Conservation (phyloP, 1,140 invertebrate species). For the Drosophila bocqueti region DNA sequence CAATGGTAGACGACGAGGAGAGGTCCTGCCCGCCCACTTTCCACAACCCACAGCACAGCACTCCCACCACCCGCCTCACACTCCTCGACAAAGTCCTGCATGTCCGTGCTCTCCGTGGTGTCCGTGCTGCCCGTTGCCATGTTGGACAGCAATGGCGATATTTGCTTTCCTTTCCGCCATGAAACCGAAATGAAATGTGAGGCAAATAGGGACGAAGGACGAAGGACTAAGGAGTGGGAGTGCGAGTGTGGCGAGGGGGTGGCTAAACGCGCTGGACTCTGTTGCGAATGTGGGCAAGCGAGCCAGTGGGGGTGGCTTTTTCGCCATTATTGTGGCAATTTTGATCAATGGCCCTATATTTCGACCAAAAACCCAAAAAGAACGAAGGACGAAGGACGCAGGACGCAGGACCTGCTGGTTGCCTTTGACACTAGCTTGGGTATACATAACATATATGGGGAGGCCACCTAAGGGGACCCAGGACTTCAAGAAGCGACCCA, state of each 20-base stretch:
- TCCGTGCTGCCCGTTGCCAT: constrained; percentile 63
- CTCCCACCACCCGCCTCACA: constrained; percentile 10
- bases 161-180: constrained; percentile 62
- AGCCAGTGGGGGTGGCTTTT: constrained; percentile 66
- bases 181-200: constrained; percentile 45
- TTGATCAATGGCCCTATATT: constrained; percentile 82
- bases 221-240: not conserved
- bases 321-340: constrained; percentile 83
- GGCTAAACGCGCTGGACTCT: constrained; percentile 19
- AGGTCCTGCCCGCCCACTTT: constrained; percentile 30
- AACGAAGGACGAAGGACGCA: constrained; percentile 10
- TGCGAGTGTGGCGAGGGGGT: not conserved
- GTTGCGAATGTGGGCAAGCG: constrained; percentile 15
- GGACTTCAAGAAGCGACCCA: not conserved
- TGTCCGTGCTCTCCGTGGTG: constrained; percentile 55
- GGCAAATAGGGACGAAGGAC: constrained; percentile 5
- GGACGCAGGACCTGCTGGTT: constrained; percentile 7
- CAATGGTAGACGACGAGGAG: constrained; percentile 70
- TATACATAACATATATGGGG: no score
- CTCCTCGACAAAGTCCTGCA: constrained; percentile 16
- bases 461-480: not conserved
- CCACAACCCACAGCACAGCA: constrained; percentile 17
- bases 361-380: constrained; percentile 21
- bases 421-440: not conserved
- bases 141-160: constrained; percentile 66